Evolutionary conservation across 2,797 vertebrate genomes (phyloP).

Genomic region (Mus spretus): DNA sequence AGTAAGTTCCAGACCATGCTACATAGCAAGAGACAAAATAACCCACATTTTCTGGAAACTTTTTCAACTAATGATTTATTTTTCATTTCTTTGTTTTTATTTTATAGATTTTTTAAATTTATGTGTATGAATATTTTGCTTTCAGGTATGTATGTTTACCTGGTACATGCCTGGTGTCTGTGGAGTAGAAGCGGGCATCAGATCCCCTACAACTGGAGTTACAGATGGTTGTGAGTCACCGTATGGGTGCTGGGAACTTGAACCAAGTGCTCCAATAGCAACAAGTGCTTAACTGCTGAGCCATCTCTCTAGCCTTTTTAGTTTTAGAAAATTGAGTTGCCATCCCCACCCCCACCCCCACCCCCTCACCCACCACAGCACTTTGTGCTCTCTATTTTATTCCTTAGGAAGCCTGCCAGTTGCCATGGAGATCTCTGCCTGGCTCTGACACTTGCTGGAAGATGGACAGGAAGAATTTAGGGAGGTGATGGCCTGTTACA

Average conservation of each 20-base stretch:
- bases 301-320: background rate
- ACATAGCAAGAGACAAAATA: background rate
- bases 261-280: background rate
- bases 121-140: background rate
- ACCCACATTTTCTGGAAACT: background rate
- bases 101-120: background rate
- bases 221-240: background rate
- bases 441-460: background rate
- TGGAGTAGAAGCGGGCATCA: background rate
- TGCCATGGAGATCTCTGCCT: background rate
- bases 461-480: background rate
- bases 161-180: background rate
- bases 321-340: background rate
- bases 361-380: background rate
- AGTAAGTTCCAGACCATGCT: background rate
- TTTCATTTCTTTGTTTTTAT: background rate
- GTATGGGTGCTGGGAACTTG: background rate
- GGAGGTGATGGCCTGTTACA: background rate
- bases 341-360: too few species aligned
- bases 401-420: background rate
- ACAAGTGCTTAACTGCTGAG: background rate
- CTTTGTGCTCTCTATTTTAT: background rate
- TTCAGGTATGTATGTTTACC: background rate
- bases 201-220: background rate
- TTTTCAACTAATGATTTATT: conserved; percentile 22